A percentile compares a stretch with the other conserved stretches of the same genome.
Evolutionary conservation across 1,140 invertebrate genomes (phyloP).

Genomic region (Muscidifurax raptorellus): DNA sequence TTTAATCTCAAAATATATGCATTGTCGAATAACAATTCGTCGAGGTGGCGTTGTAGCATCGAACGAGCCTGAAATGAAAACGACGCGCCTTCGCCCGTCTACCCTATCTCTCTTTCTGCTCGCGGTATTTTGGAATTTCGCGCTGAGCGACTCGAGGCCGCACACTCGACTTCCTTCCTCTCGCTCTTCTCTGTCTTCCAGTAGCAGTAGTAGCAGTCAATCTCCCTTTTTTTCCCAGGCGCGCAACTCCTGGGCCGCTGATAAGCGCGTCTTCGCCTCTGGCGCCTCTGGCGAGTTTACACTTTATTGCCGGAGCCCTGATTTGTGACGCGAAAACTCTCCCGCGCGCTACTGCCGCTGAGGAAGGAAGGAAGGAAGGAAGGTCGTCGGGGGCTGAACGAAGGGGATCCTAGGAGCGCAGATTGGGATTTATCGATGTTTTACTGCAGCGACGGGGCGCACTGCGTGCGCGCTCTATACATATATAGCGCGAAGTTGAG

Average conservation of each 20-base stretch:
- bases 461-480: not conserved
- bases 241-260: not conserved
- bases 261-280: not conserved
- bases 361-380: not conserved
- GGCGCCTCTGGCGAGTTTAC: constrained; percentile 48
- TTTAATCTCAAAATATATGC: no score
- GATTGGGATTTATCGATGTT: constrained; percentile 53
- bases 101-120: not conserved
- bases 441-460: constrained; percentile 22
- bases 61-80: constrained; percentile 11
- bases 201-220: not conserved
- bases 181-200: not conserved
- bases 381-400: not conserved
- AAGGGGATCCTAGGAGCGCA: constrained; percentile 24
- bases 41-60: no score
- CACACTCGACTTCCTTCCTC: constrained; percentile 37
- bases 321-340: constrained; percentile 53
- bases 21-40: no score
- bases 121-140: constrained; percentile 42
- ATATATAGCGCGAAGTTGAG: not conserved
- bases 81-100: not conserved
- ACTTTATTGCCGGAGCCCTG: constrained; percentile 49
- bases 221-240: constrained; percentile 2
- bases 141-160: constrained; percentile 11
- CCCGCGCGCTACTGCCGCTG: not conserved